These are phyloP conservation scores for Sycobia sp. DNA, from an alignment of 1,140 invertebrate genomes.

Conservation along the genomic window DNA sequence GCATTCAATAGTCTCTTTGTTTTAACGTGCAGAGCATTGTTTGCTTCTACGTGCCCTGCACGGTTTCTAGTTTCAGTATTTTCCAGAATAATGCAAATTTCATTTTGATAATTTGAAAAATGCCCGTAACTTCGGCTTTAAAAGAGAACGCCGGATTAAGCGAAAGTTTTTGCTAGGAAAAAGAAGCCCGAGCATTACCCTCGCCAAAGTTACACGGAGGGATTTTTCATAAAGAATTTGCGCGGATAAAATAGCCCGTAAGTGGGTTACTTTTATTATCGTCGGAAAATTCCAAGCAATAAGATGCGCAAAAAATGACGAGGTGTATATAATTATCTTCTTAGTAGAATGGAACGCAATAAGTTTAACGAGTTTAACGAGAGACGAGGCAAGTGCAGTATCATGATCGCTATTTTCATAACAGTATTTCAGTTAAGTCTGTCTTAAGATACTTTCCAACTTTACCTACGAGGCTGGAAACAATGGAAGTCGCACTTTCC, in stretches of 20 bases:
- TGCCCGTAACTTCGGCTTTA: too few species aligned
- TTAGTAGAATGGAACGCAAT: slow-evolving; percentile 6
- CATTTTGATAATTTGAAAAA: too few species aligned
- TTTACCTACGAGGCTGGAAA: background rate
- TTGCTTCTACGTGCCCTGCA: too few species aligned
- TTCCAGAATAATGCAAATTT: too few species aligned
- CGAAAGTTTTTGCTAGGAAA: too few species aligned
- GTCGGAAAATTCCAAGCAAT: slow-evolving; percentile 1
- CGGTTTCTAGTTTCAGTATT: too few species aligned
- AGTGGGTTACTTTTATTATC: slow-evolving; percentile 14
- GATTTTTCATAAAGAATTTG: slow-evolving; percentile 12
- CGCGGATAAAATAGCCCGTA: background rate
- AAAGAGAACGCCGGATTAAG: too few species aligned
- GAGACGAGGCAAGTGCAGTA: slow-evolving; percentile 12
- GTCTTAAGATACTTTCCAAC: slow-evolving; percentile 20
- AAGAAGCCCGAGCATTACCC: too few species aligned
- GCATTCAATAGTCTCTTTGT: too few species aligned
- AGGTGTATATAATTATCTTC: slow-evolving; percentile 21
- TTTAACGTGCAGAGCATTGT: too few species aligned
- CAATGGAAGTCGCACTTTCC: background rate
- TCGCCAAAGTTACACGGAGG: too few species aligned
- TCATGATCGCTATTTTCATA: slow-evolving; percentile 26
- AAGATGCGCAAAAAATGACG: too few species aligned
- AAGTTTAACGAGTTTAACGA: slow-evolving; percentile 16
- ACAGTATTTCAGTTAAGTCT: slow-evolving; percentile 19